Conservation (phyloP, 2,888 invertebrate species). For the Uropetala carovei region DNA sequence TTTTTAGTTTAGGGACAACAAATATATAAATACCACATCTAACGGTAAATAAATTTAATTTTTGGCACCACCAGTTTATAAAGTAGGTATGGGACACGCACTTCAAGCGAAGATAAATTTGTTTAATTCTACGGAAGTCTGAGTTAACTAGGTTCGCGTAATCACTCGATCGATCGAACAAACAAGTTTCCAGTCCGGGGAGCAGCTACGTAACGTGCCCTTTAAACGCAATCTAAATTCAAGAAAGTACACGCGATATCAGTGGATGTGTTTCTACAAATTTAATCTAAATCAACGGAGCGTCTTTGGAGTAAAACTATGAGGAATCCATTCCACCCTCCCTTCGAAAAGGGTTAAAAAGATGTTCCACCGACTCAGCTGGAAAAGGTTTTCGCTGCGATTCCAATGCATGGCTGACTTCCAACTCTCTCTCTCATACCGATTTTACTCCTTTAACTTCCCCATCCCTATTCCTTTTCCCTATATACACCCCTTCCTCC, state of each 20-base stretch:
- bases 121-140: too few species aligned
- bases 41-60: too few species aligned
- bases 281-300: conserved; percentile 10
- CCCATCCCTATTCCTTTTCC: background rate
- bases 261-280: background rate
- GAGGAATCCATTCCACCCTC: background rate
- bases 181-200: background rate
- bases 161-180: background rate
- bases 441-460: background rate
- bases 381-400: background rate
- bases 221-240: background rate
- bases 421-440: conserved; percentile 8
- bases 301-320: background rate
- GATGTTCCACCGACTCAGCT: conserved; percentile 17
- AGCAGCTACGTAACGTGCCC: too few species aligned
- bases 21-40: too few species aligned
- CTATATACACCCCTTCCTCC: background rate
- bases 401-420: conserved; percentile 32
- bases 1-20: too few species aligned
- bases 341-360: background rate
- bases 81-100: too few species aligned
- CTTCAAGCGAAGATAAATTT: too few species aligned
- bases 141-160: background rate
- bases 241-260: background rate
- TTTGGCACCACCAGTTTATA: too few species aligned